Base-by-base conservation (phyloP, 2,113 vertebrate genomes). In the Stomatorhinus ivindoensis region DNA sequence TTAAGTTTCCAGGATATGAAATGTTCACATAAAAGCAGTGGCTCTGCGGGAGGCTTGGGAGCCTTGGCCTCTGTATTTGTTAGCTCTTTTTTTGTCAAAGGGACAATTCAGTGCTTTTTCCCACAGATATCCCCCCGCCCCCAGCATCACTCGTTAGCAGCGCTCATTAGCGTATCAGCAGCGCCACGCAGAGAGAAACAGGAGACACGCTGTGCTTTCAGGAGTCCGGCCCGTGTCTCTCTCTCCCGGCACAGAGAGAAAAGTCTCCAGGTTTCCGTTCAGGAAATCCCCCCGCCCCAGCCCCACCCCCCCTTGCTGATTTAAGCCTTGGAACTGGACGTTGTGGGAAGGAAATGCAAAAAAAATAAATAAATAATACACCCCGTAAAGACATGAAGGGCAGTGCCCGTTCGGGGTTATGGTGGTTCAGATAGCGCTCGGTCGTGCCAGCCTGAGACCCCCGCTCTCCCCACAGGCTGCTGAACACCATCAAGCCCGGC, bases 401-500 rank as follows among this genome's bases (percentile, higher is more conserved):
- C 50, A 87, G 39, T 44, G 35, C 31, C 27, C 13, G 15, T 21
- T 61, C 13, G 53, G 86, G 47, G 47, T 87, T 87, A 42, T 27
- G 86, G 51, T 9, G 39, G 51, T 24, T 61, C 53, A 58, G 51
- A 87, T 7, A 15, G 8, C 8, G 17, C 3, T 4, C 7, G 15
- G 17, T 9, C 35, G 8, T 24, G 51, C 39, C 31, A 42, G 27
- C 9, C 39, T 87, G 53, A 55, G 35, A 87, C 19, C 84, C 39
- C 88, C 46, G 86, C 39, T 90, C 39, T 90, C 69, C 88, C 55
- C 91, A 93, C 94, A 99, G 98, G 96, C 96, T 99, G 94, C 95
- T 99, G 95, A 99, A 97, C 93, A 96, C 96, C 15, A 97, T 99
- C 95, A 98, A 97, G 93, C 98, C 98, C 0, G 97, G 97, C 92